Conservation (phyloP, 2,888 invertebrate species). For the Cephus nigrinus region DNA sequence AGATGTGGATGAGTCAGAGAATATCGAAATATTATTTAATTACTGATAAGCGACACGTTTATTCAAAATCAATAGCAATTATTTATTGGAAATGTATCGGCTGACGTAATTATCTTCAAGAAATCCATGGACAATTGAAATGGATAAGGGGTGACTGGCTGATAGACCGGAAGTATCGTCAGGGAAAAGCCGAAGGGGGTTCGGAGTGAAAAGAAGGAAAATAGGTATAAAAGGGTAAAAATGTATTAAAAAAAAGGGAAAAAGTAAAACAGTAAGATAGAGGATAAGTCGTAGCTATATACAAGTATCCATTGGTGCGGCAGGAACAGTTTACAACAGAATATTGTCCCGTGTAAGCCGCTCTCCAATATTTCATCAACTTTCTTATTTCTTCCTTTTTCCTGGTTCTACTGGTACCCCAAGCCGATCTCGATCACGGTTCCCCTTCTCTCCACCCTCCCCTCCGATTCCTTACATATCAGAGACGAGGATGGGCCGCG, state of each 20-base stretch:
- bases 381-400: conserved; percentile 56
- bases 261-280: conserved; percentile 25
- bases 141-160: neutral
- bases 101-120: neutral
- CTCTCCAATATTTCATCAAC: conserved; percentile 65
- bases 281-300: conserved; percentile 14
- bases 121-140: neutral
- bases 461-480: conserved; percentile 3
- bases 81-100: neutral
- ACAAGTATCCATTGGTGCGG: conserved; percentile 49
- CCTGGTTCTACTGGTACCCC: conserved; percentile 24
- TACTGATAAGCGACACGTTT: neutral
- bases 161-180: neutral
- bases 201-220: neutral
- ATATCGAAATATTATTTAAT: neutral
- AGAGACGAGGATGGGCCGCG: conserved; percentile 29
- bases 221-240: neutral
- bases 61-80: neutral
- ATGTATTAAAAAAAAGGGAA: conserved; percentile 3
- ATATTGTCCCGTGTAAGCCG: conserved; percentile 64
- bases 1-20: neutral
- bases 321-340: conserved; percentile 59
- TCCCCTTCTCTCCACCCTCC: conserved; percentile 15
- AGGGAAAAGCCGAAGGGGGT: neutral
- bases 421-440: neutral